Evolutionary conservation across 2,797 vertebrate species (phyloP).

Genomic region (Hapalemur alaotrensis): DNA sequence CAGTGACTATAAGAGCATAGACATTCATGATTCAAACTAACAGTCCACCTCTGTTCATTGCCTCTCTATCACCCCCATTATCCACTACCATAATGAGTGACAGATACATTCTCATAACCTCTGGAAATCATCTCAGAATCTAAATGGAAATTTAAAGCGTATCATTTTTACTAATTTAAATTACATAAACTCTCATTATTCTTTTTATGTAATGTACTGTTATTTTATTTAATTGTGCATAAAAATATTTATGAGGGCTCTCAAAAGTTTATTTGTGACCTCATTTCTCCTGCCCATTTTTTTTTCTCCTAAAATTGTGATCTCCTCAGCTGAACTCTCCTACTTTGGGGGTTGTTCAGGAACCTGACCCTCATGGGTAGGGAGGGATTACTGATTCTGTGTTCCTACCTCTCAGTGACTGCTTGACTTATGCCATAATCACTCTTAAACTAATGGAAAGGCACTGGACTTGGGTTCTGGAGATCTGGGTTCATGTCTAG

Average conservation of each 20-base stretch:
- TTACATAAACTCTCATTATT: slow-evolving; percentile 20
- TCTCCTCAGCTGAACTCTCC: slow-evolving; percentile 29
- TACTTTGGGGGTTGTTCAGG: neutral
- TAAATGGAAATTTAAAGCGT: neutral
- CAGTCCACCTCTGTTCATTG: neutral
- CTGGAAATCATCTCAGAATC: slow-evolving; percentile 15
- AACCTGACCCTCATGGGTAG: neutral
- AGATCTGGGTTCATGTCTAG: neutral
- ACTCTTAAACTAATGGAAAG: slow-evolving; percentile 14
- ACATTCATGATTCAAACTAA: neutral
- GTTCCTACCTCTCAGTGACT: neutral
- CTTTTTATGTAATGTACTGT: slow-evolving; percentile 2
- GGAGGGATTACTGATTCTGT: neutral
- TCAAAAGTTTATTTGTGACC: neutral
- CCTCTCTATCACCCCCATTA: neutral
- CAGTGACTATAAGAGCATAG: neutral
- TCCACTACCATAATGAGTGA: neutral
- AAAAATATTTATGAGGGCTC: slow-evolving; percentile 15
- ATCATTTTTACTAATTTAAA: slow-evolving; percentile 26
- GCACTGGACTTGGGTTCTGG: neutral
- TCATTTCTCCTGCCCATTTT: neutral
- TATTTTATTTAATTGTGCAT: slow-evolving; percentile 24
- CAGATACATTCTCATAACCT: neutral
- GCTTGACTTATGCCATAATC: neutral
- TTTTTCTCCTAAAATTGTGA: neutral